Conservation (phyloP, 2,888 invertebrate species). For the Scrobipalpa costella region DNA sequence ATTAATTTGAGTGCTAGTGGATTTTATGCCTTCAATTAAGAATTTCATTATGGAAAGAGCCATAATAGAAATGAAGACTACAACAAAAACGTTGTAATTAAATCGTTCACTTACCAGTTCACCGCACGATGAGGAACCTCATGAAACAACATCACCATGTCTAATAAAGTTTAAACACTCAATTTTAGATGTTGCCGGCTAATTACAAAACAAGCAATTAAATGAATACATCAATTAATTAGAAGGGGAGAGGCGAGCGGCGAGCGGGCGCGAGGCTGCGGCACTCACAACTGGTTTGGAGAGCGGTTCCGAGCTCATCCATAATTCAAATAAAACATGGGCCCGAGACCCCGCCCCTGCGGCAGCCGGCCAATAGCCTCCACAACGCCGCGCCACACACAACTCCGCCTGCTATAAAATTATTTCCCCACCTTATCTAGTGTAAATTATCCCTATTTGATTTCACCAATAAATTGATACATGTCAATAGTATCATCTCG, state of each 20-base stretch:
- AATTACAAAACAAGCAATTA: constrained; percentile 75
- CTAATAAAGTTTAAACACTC: constrained; percentile 67
- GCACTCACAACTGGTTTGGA: constrained; percentile 76
- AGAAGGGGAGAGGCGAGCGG: constrained; percentile 70
- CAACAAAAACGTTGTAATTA: constrained; percentile 18
- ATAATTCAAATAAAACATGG: constrained; percentile 81
- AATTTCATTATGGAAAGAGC: background rate
- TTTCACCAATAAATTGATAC: constrained; percentile 71
- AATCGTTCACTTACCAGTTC: constrained; percentile 41
- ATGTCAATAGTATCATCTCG: constrained; percentile 64
- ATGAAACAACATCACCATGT: constrained; percentile 50
- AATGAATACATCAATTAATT: constrained; percentile 80
- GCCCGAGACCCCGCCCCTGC: constrained; percentile 77
- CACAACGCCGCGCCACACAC: constrained; percentile 56
- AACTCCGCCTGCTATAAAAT: constrained; percentile 73
- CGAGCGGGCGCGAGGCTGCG: constrained; percentile 74
- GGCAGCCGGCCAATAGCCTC: constrained; percentile 74
- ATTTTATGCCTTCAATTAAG: constrained; percentile 9
- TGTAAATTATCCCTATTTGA: constrained; percentile 70
- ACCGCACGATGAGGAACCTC: constrained; percentile 37
- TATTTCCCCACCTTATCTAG: constrained; percentile 70
- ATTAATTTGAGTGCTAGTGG: background rate
- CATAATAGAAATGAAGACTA: constrained; percentile 9
- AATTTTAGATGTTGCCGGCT: constrained; percentile 66
- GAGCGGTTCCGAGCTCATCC: constrained; percentile 72